These are phyloP conservation scores for Sicus ferrugineus DNA, from an alignment of 2,888 invertebrate species.

Conservation along the genomic window DNA sequence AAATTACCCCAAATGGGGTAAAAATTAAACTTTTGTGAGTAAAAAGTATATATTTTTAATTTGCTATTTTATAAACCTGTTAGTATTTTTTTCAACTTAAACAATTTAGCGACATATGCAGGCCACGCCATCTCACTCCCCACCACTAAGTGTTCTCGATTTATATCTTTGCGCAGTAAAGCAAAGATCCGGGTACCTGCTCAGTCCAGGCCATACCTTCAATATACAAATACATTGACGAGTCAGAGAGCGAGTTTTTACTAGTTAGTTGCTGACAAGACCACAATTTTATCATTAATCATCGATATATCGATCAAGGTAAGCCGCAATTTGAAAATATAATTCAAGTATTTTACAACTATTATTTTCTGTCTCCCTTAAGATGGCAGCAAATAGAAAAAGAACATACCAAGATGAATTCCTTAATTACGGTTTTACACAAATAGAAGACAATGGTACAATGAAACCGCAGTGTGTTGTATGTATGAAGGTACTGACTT, in stretches of 20 bases:
- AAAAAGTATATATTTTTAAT: not conserved
- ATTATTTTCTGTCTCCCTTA: not conserved
- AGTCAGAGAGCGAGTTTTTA: constrained; percentile 1
- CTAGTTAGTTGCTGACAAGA: constrained; percentile 3
- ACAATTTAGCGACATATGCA: not conserved
- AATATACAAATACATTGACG: not conserved
- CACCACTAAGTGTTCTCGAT: not conserved
- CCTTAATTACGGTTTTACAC: not conserved
- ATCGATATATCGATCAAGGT: constrained; percentile 5
- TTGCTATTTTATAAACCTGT: not conserved
- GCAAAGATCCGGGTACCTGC: not conserved
- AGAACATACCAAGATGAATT: too few species aligned
- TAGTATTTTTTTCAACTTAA: not conserved
- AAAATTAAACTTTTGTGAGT: not conserved
- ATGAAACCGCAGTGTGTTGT: not conserved
- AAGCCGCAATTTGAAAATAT: not conserved
- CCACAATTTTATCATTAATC: constrained; percentile 2
- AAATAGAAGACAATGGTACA: not conserved
- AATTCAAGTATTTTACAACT: constrained; percentile 5
- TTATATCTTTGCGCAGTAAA: constrained; percentile 5
- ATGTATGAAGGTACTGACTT: not conserved
- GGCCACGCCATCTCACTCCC: constrained; percentile 1
- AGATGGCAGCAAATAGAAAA: too few species aligned
- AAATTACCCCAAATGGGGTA: constrained; percentile 1
- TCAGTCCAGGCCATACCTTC: not conserved